Percentiles rank a stretch among this genome's conserved stretches.
Evolutionary conservation across 2,888 invertebrate species (phyloP).

Genomic region (Polyommatus iphigenia): DNA sequence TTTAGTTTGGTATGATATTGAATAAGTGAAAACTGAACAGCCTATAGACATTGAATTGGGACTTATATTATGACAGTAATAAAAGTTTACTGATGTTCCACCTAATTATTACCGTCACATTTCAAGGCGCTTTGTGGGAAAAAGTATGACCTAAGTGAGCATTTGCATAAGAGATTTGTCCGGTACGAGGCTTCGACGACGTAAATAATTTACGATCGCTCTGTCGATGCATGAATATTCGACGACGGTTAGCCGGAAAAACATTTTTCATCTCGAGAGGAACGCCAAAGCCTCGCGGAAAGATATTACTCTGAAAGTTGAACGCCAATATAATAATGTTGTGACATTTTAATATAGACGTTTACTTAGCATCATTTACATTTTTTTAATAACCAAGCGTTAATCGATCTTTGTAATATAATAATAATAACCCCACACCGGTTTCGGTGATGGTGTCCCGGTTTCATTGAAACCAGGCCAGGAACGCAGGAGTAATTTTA

Average conservation of each 20-base stretch:
- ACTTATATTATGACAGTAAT: neutral
- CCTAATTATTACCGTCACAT: neutral
- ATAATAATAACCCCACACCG: no score
- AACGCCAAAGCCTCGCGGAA: slow-evolving; percentile 53
- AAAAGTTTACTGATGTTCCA: neutral
- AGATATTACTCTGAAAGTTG: slow-evolving; percentile 68
- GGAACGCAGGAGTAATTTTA: no score
- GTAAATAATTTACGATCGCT: slow-evolving; percentile 62
- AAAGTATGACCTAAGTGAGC: slow-evolving; percentile 45
- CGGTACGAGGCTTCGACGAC: slow-evolving; percentile 54
- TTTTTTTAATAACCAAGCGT: neutral
- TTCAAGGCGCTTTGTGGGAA: slow-evolving; percentile 31
- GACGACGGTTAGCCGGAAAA: slow-evolving; percentile 57
- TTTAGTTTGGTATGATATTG: no score
- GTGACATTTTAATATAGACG: slow-evolving; percentile 67
- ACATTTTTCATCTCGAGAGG: slow-evolving; percentile 63
- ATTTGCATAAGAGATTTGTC: slow-evolving; percentile 51
- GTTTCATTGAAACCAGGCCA: no score
- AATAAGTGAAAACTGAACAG: no score
- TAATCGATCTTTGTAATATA: no score
- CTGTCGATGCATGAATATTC: slow-evolving; percentile 63
- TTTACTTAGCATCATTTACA: slow-evolving; percentile 57
- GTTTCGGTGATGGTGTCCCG: no score
- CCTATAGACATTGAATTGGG: no score
- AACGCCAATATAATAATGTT: slow-evolving; percentile 66